A percentile compares a stretch with the other conserved stretches of the same genome.
Conservation (phyloP, 2,113 vertebrate genomes). For the Elgaria multicarinata region DNA sequence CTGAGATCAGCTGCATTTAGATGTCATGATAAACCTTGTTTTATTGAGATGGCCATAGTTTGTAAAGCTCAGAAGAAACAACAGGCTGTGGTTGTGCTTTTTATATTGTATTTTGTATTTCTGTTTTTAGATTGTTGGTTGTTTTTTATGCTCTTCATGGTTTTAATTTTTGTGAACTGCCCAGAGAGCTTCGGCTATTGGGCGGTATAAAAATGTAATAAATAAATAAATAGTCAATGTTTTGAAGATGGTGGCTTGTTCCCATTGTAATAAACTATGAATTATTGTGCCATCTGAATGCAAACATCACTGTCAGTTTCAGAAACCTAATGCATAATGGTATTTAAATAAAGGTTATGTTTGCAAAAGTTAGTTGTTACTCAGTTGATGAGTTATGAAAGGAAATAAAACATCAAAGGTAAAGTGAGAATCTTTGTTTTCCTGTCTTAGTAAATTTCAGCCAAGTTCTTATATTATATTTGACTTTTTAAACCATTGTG, state of each 20-base stretch:
- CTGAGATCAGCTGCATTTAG: background rate
- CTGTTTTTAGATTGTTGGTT: too few relatives aligned
- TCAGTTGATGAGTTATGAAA: background rate
- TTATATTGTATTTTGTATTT: too few relatives aligned
- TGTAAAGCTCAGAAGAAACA: background rate
- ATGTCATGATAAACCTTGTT: background rate
- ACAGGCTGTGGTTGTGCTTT: background rate
- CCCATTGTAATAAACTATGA: background rate
- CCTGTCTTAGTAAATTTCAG: background rate
- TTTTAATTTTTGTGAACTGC: too few relatives aligned
- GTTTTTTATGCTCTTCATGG: too few relatives aligned
- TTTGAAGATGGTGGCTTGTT: background rate
- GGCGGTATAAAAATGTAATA: too few relatives aligned
- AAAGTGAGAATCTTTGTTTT: background rate
- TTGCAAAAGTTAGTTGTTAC: background rate
- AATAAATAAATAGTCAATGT: too few relatives aligned
- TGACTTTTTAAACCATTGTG: background rate
- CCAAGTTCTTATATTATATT: background rate
- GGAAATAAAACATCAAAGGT: background rate
- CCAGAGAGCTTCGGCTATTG: too few relatives aligned
- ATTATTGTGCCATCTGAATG: background rate
- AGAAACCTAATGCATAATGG: background rate
- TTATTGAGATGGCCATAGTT: background rate
- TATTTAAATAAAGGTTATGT: background rate
- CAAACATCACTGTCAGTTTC: background rate